Base-by-base conservation (phyloP, 2,113 vertebrate species). In the Bos javanicus region DNA sequence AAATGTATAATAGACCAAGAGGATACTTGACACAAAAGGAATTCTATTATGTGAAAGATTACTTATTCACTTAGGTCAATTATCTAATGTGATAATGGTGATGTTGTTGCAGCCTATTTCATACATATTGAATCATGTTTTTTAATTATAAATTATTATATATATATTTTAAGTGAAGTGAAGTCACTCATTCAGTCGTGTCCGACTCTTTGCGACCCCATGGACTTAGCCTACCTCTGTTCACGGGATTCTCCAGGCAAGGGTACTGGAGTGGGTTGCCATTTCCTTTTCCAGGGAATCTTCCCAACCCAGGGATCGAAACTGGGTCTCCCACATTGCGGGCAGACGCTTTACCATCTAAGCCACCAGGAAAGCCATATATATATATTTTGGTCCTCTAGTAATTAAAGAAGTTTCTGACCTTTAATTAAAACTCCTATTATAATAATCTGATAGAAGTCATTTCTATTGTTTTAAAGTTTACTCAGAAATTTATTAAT, bases 71-170 rank as follows among this genome's bases (percentile, higher is more conserved):
- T 90, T 94, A 57, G 39, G 15, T 82, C 39, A 94, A 71, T 23
- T 97, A 67, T 64, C 60, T n/a, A 60, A 89, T 64, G 13, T 52
- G 95, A 95, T 78, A 74, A 74, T 98, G 25, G 15, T 82, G 74
- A 43, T 88, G 4, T 8, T 50, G 0, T 76, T 98, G 90, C 81
- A 36, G 15, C 36, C 6, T 30, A 3, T 67, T 60, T 91, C 36
- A 23, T 52, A 50, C 1, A 36, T 90, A 23, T 78, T 67, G 7
- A 82, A 74, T 64, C 97, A 91, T 14, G 93, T 94, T 46, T 82
- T 43, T 50, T 67, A 52, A 54, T 52, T 94, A 11, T 62, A 76
- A 43, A 86, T 88, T 8, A 39, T 46, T 8, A 52, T 83, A 39
- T 12, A 28, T 84, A 52, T 83, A 7, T 46, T 46, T 46, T 46